These are phyloP conservation scores for Actinia equina DNA, from an alignment of 64 coral and sea anemone genomes.

Conservation along the genomic window DNA sequence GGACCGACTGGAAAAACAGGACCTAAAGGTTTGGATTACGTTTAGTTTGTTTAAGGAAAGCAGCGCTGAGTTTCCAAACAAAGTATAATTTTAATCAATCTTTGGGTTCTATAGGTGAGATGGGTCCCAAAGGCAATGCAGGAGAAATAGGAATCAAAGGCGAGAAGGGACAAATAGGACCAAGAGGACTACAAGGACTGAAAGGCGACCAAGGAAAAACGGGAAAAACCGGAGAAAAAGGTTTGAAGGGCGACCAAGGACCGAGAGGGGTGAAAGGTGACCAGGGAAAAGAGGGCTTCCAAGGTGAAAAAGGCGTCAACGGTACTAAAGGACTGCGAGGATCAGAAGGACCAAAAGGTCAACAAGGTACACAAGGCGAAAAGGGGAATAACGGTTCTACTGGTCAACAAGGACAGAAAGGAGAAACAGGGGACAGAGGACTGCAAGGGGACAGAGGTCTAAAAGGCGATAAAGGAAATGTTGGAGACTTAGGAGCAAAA, in stretches of 20 bases:
- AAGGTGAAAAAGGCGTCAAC: not conserved
- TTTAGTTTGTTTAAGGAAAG: too few relatives aligned
- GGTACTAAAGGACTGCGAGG: slow-evolving; percentile 23
- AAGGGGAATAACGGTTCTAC: not conserved
- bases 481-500: not conserved
- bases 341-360: slow-evolving; percentile 6
- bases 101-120: not conserved
- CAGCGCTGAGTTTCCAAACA: too few relatives aligned
- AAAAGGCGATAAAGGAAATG: slow-evolving; percentile 12
- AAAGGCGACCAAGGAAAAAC: not conserved
- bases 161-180: slow-evolving; percentile 11
- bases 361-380: slow-evolving; percentile 10
- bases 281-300: not conserved
- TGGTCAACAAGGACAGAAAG: not conserved
- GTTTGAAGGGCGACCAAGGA: not conserved
- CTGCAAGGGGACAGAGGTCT: slow-evolving; percentile 5
- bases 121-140: slow-evolving; percentile 13
- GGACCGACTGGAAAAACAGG: too few relatives aligned
- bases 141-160: slow-evolving; percentile 19
- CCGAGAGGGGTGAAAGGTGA: slow-evolving; percentile 17
- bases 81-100: too few relatives aligned
- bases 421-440: slow-evolving; percentile 16
- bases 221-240: slow-evolving; percentile 6
- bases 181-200: slow-evolving; percentile 13
- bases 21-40: too few relatives aligned